A percentile compares a stretch with the other conserved stretches of the same genome.
Evolutionary conservation across 2,888 invertebrate genomes (phyloP).

Genomic region (Drosophila heteroneura): DNA sequence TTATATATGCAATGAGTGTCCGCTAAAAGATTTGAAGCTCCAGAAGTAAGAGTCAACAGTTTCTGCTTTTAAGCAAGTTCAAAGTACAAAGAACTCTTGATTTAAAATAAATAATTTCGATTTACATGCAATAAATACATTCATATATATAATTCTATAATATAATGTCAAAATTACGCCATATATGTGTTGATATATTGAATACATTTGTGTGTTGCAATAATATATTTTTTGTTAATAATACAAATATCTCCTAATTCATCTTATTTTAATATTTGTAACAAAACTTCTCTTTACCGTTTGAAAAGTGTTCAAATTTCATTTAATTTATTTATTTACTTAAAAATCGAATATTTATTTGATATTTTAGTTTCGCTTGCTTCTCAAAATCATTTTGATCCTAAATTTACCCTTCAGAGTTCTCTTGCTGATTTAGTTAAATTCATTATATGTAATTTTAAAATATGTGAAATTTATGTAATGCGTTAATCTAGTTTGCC

Average conservation of each 20-base stretch:
- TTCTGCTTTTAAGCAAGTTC: background rate
- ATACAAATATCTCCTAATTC: background rate
- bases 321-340: background rate
- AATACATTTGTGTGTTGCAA: background rate
- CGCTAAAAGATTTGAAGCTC: background rate
- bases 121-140: background rate
- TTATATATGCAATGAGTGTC: background rate
- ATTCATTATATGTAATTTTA: background rate
- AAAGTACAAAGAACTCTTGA: background rate
- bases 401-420: background rate
- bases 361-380: background rate
- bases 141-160: background rate
- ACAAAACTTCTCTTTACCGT: background rate
- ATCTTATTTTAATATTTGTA: background rate
- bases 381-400: background rate
- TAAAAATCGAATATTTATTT: background rate
- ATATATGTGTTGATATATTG: background rate
- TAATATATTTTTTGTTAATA: too few relatives aligned
- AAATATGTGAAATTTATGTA: constrained; percentile 10
- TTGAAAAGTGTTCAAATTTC: background rate
- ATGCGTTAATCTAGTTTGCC: background rate
- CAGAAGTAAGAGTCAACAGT: background rate
- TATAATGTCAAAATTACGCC: background rate
- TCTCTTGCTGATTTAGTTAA: too few relatives aligned
- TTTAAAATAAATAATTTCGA: background rate